Base-by-base conservation (phyloP, 2,888 invertebrate species). In the Drepanosiphum platanoidis region DNA sequence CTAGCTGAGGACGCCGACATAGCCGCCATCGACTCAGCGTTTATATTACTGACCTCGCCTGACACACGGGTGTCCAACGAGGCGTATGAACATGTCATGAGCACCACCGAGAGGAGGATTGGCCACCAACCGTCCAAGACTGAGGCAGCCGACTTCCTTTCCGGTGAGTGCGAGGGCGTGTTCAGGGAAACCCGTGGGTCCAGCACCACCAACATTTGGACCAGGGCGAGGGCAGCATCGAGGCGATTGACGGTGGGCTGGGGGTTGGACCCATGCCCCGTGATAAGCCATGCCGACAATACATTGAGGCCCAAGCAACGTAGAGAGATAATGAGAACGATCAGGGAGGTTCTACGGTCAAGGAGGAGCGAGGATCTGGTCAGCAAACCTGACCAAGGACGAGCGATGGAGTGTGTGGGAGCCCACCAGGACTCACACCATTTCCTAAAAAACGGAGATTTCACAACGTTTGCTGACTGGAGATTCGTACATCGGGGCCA, bases 371-470 rank as follows among this genome's bases (percentile, higher is more conserved):
- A 9, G 0, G 34, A 18, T 30, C 61, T 77, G 1, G 13, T 36
- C 0, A 18, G 2, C 1, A 61, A 61, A 0, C 61, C 36, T 0
- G 77, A 61, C n/a, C 77, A 75, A 15, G 75, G 75, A 1, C 22
- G 75, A 11, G 75, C 34, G n/a, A 34, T 75, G 42, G 52, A 74
- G 9, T 74, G 74, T 32, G 74, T 15, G 4, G 74, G 32, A 4
- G 52, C 74, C 1, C 42, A 72, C 8, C 15, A 3, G 13, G 42
- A 11, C 1, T 72, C 30, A 0, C 4, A 8, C 3, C 42, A 72
- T 18, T 72, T 72, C 30, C 7, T 72, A 0, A 13, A 18, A 15
- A 3, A 13, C 15, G 72, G 46, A 3, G 72, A 46, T 0, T 72
- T 7, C 15, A 46, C 46, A 1, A 72, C 46, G 13, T 72, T 72